Evolutionary conservation across 2,113 vertebrate genomes (phyloP).

Genomic region (Pogonocichla stellata): DNA sequence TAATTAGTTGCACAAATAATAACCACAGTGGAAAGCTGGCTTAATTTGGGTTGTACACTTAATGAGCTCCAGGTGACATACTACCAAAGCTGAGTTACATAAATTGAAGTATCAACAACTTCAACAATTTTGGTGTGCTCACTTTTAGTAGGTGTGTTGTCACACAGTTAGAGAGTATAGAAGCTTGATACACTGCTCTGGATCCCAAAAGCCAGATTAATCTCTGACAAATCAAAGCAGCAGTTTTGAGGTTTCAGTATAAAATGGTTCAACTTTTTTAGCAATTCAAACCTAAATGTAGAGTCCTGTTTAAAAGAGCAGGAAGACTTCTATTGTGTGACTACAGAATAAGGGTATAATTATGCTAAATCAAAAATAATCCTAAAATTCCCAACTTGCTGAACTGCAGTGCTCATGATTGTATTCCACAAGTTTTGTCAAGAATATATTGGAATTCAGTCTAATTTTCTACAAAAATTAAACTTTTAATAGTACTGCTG

Average conservation of each 20-base stretch:
- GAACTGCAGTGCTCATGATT: background rate
- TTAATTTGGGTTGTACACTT: background rate
- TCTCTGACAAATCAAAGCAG: background rate
- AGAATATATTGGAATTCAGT: background rate
- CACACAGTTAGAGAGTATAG: background rate
- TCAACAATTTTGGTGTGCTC: background rate
- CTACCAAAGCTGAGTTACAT: background rate
- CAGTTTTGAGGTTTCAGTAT: background rate
- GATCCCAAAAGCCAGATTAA: background rate
- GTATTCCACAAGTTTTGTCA: background rate
- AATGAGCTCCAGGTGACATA: background rate
- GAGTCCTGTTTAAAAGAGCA: background rate
- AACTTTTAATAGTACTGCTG: background rate
- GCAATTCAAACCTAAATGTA: background rate
- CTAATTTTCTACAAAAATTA: background rate
- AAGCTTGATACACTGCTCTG: accelerated
- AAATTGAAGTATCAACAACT: background rate
- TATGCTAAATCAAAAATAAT: background rate
- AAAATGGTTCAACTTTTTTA: background rate
- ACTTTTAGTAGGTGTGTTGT: background rate
- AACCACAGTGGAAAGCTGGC: background rate
- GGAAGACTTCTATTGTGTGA: background rate
- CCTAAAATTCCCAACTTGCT: background rate
- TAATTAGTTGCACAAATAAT: background rate
- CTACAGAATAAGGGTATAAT: background rate